A percentile compares a stretch with the other conserved stretches of the same genome.
Evolutionary conservation across 92 coral and sea anemone genomes (phyloP).

Genomic region (Epizoanthus rinbou): DNA sequence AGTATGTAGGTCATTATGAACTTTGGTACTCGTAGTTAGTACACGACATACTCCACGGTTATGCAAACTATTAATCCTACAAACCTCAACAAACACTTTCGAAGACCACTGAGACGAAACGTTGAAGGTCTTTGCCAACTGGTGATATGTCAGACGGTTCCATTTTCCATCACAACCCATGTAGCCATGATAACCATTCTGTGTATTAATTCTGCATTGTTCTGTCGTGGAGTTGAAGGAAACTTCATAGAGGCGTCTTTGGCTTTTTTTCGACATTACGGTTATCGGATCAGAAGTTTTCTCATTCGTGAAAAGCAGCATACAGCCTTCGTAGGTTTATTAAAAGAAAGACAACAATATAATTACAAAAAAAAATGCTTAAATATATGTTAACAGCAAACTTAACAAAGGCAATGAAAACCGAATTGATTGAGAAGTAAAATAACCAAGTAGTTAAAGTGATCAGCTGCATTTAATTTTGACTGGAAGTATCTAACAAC

Average conservation of each 20-base stretch:
- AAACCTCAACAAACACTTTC: not conserved
- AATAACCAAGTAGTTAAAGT: too few species aligned
- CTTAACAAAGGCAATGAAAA: too few species aligned
- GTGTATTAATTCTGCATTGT: constrained; percentile 1
- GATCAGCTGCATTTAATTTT: too few species aligned
- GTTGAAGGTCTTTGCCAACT: not conserved
- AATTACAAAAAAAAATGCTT: too few species aligned
- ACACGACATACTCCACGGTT: too few species aligned
- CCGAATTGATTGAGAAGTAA: too few species aligned
- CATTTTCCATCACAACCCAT: constrained; percentile 9
- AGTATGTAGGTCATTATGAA: too few species aligned
- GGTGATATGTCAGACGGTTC: not conserved
- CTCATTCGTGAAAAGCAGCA: not conserved
- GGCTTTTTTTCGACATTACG: not conserved
- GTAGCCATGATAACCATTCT: not conserved
- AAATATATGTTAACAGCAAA: too few species aligned
- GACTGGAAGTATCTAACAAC: too few species aligned
- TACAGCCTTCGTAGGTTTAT: not conserved
- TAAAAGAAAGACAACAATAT: too few species aligned
- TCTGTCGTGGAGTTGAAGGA: constrained; percentile 3
- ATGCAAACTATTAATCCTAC: not conserved
- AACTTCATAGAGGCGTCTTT: not conserved
- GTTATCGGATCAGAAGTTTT: not conserved
- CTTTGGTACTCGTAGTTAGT: too few species aligned
- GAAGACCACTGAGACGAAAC: constrained; percentile 14